Evolutionary conservation across 2,888 invertebrate species (phyloP).

Genomic region (Hypsopygia costalis): DNA sequence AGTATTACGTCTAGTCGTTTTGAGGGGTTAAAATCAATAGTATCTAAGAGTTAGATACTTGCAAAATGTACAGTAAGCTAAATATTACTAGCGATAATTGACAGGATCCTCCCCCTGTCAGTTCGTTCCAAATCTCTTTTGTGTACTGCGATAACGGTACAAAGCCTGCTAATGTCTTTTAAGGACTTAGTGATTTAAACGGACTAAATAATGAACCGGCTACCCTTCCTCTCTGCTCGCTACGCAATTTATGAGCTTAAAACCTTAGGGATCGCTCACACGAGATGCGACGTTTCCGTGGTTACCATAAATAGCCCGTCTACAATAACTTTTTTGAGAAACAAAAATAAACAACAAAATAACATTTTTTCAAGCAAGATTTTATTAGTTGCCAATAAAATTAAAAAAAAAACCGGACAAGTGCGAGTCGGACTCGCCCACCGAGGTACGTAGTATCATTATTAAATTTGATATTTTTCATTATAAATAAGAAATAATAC

Average conservation of each 20-base stretch:
- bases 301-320: not conserved
- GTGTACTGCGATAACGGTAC: slow-evolving; percentile 74
- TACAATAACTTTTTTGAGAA: too few relatives aligned
- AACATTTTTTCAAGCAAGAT: too few relatives aligned
- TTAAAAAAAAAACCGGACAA: too few relatives aligned
- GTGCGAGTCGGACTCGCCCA: too few relatives aligned
- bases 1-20: too few relatives aligned
- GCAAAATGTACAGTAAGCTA: slow-evolving; percentile 33
- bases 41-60: slow-evolving; percentile 1
- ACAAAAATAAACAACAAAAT: too few relatives aligned
- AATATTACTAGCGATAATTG: slow-evolving; percentile 57
- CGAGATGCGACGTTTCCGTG: not conserved
- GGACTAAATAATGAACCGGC: slow-evolving; percentile 77
- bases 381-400: too few relatives aligned
- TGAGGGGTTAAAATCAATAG: too few relatives aligned
- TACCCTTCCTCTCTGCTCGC: slow-evolving; percentile 60
- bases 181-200: slow-evolving; percentile 81
- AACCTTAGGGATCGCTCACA: slow-evolving; percentile 36
- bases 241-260: slow-evolving; percentile 64
- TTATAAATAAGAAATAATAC: too few relatives aligned
- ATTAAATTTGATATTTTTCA: too few relatives aligned
- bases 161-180: slow-evolving; percentile 79
- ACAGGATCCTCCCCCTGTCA: slow-evolving; percentile 46
- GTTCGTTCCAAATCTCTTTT: slow-evolving; percentile 69
- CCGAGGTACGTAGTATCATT: too few relatives aligned